phyloP scores from a whole-genome alignment of 2,113 vertebrate species.

The Halcyon senegalensis region DNA sequence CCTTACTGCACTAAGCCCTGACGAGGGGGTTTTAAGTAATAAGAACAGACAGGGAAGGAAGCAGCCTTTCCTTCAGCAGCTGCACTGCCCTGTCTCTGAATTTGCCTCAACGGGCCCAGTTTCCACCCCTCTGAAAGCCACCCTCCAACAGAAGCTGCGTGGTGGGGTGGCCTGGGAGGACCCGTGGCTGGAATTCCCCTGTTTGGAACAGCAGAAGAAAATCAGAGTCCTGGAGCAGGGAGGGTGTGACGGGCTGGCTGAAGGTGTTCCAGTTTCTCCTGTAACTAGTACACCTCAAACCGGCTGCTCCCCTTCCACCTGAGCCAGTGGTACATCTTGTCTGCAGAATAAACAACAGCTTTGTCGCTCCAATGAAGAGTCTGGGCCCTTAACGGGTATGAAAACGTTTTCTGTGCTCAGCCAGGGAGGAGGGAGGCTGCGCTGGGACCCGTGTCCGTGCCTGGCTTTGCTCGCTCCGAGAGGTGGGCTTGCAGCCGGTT shows the following conservation, averaged over 20 bases:
- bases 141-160: too few relatives aligned
- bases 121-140: neutral
- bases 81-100: accelerated
- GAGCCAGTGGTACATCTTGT: neutral
- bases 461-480: neutral
- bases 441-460: accelerated
- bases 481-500: neutral
- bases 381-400: neutral
- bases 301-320: neutral
- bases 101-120: neutral
- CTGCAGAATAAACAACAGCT: neutral
- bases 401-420: accelerated
- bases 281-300: neutral
- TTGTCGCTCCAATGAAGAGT: neutral
- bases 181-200: neutral
- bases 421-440: neutral
- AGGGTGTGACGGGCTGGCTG: neutral
- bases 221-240: neutral
- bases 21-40: neutral
- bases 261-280: neutral
- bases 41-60: neutral
- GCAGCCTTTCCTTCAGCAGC: accelerated
- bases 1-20: neutral
- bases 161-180: accelerated
- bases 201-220: neutral